Evolutionary conservation across 92 coral and sea anemone species (phyloP).

Genomic region (Pocillopora grandis): DNA sequence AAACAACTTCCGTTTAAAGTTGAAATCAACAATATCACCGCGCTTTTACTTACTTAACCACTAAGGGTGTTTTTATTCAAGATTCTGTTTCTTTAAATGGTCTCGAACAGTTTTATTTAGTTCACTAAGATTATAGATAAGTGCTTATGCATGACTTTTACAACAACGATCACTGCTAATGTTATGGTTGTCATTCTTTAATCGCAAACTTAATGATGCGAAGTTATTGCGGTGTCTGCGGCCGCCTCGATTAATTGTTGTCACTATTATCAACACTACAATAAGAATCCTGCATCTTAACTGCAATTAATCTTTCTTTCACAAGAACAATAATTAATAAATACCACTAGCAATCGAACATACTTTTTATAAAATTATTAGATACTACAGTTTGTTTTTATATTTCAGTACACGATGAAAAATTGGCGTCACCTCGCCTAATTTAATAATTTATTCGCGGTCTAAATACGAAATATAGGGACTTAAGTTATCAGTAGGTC

Average conservation of each 20-base stretch:
- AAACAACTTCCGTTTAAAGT: constrained; percentile 25
- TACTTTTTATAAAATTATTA: not conserved
- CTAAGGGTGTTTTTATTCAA: constrained; percentile 24
- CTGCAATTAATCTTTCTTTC: not conserved
- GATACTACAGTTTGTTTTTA: not conserved
- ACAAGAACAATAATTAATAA: constrained; percentile 4
- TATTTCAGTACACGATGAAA: not conserved
- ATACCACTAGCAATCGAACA: constrained; percentile 6
- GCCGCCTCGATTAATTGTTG: constrained; percentile 14
- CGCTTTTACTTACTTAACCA: constrained; percentile 31
- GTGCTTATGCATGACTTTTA: constrained; percentile 14
- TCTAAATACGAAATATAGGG: constrained; percentile 3
- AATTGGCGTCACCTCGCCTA: not conserved
- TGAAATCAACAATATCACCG: constrained; percentile 25
- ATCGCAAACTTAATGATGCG: constrained; percentile 21
- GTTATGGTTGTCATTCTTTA: constrained; percentile 5
- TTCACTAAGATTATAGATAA: constrained; percentile 21
- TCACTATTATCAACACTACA: constrained; percentile 3
- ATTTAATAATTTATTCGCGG: not conserved
- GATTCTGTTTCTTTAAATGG: constrained; percentile 18
- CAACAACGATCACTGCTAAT: not conserved
- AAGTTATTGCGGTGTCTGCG: constrained; percentile 10
- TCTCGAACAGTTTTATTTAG: constrained; percentile 15
- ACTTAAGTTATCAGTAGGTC: constrained; percentile 7
- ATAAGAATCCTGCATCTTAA: constrained; percentile 13